A percentile compares a stretch with the other conserved stretches of the same genome.
Evolutionary conservation across 2,888 invertebrate species (phyloP).

Genomic region (Microplitis deprimator): DNA sequence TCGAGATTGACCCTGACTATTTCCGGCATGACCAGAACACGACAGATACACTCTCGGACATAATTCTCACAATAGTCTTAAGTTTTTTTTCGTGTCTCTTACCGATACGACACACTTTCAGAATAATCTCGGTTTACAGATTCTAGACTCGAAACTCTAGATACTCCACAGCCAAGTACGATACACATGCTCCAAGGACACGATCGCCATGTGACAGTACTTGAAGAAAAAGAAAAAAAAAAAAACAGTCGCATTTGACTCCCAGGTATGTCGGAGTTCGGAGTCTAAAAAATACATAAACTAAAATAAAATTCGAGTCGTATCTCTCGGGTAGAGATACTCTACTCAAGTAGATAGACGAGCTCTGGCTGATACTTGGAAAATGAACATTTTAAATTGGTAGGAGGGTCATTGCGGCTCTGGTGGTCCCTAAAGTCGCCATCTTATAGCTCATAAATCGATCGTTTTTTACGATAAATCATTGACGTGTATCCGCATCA

Average conservation of each 20-base stretch:
- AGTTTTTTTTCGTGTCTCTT: constrained; percentile 33
- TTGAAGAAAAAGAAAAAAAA: background rate
- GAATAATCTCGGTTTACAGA: background rate
- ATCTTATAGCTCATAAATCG: constrained; percentile 13
- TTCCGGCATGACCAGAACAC: background rate
- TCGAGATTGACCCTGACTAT: background rate
- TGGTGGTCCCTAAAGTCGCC: constrained; percentile 39
- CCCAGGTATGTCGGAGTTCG: constrained; percentile 14
- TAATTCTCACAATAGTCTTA: constrained; percentile 5
- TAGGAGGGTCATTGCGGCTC: constrained; percentile 38
- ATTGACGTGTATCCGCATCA: background rate
- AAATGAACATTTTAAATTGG: constrained; percentile 27
- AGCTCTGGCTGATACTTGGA: constrained; percentile 10
- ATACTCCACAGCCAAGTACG: background rate
- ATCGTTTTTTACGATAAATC: constrained; percentile 31
- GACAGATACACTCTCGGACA: background rate
- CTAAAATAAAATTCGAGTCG: background rate
- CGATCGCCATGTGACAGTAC: constrained; percentile 18
- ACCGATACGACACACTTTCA: constrained; percentile 11
- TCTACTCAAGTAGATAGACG: background rate
- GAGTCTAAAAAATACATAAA: constrained; percentile 11
- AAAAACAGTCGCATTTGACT: background rate
- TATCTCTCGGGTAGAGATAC: background rate
- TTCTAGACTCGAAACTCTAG: background rate
- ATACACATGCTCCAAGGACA: constrained; percentile 30